Evolutionary conservation across 1,140 invertebrate species (phyloP), one percentile per base, ranked within the genome.

Genomic region (Sesamia nonagrioides): DNA sequence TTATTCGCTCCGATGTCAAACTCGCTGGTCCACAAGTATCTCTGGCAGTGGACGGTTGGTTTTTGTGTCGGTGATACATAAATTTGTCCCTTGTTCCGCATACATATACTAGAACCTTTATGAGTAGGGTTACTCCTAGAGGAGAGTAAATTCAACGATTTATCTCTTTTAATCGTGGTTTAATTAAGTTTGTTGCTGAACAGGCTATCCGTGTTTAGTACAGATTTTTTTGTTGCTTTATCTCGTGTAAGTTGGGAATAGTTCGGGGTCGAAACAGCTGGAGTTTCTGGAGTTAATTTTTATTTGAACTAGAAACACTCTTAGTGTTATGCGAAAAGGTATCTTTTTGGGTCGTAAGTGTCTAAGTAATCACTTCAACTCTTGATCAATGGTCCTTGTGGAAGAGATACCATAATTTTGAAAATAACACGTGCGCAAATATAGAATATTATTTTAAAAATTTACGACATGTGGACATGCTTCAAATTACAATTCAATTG

Each of bases 1-100:
- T 84, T 91, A 91, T 89, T 90, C 88, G 85, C 83, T 83, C 88
- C 84, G 86, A 85, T 81, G 89, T 89, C 89, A 89, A 88, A 91
- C 84, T 91, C 86, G 78, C 86, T 81, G 84, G 78, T 83, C 79
- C 82, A 81, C 81, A 84, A 89, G 86, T 92, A 88, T 89, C 84
- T 85, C 81, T 82, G 66, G 78, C 82, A 84, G 84, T 87, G 84
- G 84, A 88, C 82, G 75, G 84, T 66, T 83, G 86, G 81, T 91
- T 91, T 92, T 92, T 92, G 89, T 89, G 84, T 85, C 78, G 79
- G 61, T 80, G 78, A 60, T 83, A 88, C 85, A 91, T 90, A 93
- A 89, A 92, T 91, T 91, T 90, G 84, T 88, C 86, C 91, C 89
- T 90, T 81, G 63, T 68, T 84, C 79, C 84, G 69, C 80, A 82